Evolutionary conservation across 64 coral and sea anemone species (phyloP).

Genomic region (Montipora sp.): DNA sequence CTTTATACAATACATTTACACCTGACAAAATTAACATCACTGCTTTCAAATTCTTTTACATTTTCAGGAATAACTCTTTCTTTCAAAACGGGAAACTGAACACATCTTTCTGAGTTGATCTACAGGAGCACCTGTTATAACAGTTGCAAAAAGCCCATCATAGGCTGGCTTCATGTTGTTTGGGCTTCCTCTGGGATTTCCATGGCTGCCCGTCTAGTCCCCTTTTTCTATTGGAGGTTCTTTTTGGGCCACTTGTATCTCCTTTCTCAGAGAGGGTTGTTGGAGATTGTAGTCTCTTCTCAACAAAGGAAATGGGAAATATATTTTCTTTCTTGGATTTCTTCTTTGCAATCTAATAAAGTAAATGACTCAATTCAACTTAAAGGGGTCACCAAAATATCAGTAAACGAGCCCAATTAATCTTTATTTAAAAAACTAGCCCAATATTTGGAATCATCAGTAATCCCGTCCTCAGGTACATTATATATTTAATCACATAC

Average conservation of each 20-base stretch:
- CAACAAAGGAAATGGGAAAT: conserved; percentile 26
- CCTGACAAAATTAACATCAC: conserved; percentile 46
- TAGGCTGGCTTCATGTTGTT: conserved; percentile 31
- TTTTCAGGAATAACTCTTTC: conserved; percentile 18
- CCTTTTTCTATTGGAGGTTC: conserved; percentile 28
- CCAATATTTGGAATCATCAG: conserved; percentile 9
- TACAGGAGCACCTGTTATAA: conserved; percentile 12
- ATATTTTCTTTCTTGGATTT: conserved; percentile 22
- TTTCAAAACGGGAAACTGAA: conserved; percentile 9
- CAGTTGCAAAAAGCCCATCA: conserved; percentile 67
- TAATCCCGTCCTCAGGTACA: not conserved
- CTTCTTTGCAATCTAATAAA: conserved; percentile 22
- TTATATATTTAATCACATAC: conserved; percentile 1
- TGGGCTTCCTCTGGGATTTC: conserved; percentile 32
- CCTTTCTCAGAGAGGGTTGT: conserved; percentile 50
- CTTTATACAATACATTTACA: conserved; percentile 64
- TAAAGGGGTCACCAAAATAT: conserved; percentile 12
- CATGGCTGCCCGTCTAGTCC: conserved; percentile 55
- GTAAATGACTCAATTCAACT: conserved; percentile 18
- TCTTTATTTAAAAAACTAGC: conserved; percentile 10
- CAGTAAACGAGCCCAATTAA: conserved; percentile 12
- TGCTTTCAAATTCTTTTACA: conserved; percentile 39
- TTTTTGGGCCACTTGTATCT: conserved; percentile 40
- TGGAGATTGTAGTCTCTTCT: conserved; percentile 41
- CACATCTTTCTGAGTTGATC: not conserved